phyloP scores from a whole-genome alignment of 92 coral and sea anemone species.

The Zoanthus solanderi region DNA sequence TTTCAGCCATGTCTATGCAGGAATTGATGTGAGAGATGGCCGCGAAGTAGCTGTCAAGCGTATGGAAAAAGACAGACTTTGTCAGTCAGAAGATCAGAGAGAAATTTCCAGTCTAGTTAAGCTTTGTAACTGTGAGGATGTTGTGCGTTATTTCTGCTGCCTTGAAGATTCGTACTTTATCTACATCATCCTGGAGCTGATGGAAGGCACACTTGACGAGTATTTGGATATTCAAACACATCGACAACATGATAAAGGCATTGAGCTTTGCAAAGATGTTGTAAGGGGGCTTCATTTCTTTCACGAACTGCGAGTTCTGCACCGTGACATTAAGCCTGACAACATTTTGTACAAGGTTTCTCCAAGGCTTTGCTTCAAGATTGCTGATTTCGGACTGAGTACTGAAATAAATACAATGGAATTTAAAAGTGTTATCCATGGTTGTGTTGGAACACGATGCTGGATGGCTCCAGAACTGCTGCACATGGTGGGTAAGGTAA shows the following conservation, averaged over 20 bases:
- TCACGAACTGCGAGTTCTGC: conserved; percentile 55
- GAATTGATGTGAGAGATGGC: conserved; percentile 55
- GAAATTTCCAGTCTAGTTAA: conserved; percentile 53
- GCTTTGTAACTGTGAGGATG: conserved; percentile 57
- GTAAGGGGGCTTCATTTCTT: conserved; percentile 44
- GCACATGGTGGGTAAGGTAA: background rate
- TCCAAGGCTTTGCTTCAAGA: conserved; percentile 63
- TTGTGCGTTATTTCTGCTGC: conserved; percentile 45
- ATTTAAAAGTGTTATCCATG: conserved; percentile 39
- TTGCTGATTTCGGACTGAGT: conserved; percentile 74
- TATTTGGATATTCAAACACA: conserved; percentile 9
- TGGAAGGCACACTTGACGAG: conserved; percentile 62
- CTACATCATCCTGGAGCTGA: conserved; percentile 55
- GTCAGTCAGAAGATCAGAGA: conserved; percentile 47
- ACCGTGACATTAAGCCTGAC: conserved; percentile 72
- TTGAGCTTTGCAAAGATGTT: conserved; percentile 55
- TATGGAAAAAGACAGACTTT: conserved; percentile 49
- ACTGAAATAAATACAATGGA: background rate
- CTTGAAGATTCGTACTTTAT: conserved; percentile 18
- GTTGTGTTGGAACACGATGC: conserved; percentile 59
- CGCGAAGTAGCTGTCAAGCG: conserved; percentile 65
- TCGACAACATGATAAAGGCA: background rate
- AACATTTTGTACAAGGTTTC: conserved; percentile 56
- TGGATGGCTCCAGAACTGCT: conserved; percentile 74
- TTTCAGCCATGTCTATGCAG: conserved; percentile 57